Conservation (phyloP, 2,113 vertebrate species). For the Halcyon senegalensis region DNA sequence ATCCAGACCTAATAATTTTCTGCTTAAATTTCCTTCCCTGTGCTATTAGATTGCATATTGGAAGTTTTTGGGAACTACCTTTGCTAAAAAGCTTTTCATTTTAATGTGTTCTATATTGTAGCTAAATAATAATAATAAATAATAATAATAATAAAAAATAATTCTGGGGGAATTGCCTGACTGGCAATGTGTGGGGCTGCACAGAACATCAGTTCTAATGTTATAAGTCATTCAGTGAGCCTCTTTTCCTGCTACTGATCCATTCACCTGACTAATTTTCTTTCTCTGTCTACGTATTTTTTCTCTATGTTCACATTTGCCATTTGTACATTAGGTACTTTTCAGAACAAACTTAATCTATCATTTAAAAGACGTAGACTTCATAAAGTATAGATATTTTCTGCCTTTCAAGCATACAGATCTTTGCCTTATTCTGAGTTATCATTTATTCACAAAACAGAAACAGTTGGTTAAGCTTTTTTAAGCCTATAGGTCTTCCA, state of each 20-base stretch:
- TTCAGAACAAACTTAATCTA: not conserved
- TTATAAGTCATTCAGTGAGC: not conserved
- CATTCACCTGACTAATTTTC: not conserved
- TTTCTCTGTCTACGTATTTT: not conserved
- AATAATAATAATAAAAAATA: too few species aligned
- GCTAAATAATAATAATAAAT: too few species aligned
- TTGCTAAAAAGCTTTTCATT: not conserved
- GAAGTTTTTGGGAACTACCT: not conserved
- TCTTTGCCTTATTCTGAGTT: not conserved
- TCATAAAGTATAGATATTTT: not conserved
- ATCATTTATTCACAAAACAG: not conserved
- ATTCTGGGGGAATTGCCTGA: not conserved
- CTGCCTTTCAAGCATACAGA: not conserved
- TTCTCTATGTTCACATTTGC: not conserved
- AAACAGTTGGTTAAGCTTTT: not conserved
- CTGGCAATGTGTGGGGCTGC: not conserved
- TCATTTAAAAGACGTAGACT: not conserved
- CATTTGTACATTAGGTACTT: not conserved
- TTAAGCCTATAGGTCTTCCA: not conserved
- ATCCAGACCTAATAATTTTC: not conserved
- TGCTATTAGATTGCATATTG: not conserved
- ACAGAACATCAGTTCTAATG: not conserved
- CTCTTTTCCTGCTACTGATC: not conserved
- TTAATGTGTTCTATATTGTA: not conserved
- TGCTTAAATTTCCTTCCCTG: not conserved